A percentile compares a stretch with the other conserved stretches of the same genome.
Conservation (phyloP, 1,140 invertebrate genomes). For the Piezodorus guildinii region DNA sequence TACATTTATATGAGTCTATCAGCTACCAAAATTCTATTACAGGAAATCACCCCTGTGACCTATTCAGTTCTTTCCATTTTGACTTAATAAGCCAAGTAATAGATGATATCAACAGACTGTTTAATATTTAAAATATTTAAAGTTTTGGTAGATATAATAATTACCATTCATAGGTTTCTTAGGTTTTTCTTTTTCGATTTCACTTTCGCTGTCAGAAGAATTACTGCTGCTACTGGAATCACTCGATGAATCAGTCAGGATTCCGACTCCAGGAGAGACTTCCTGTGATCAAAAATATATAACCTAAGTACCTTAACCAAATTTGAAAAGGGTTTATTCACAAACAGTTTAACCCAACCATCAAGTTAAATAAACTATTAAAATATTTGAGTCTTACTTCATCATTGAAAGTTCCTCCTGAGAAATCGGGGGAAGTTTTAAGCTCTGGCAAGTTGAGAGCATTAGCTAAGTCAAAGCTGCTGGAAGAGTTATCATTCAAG, state of each 20-base stretch:
- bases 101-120: no score
- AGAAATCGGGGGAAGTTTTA: conserved; percentile 25
- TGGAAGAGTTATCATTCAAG: conserved; percentile 25
- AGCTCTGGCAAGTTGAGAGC: conserved; percentile 20
- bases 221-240: conserved; percentile 24
- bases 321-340: no score
- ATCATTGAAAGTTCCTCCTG: conserved; percentile 20
- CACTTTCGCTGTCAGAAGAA: conserved; percentile 29
- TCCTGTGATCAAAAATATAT: conserved; percentile 18
- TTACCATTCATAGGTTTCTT: conserved; percentile 27
- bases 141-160: neutral
- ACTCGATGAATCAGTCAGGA: conserved; percentile 23
- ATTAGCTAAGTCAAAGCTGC: conserved; percentile 23
- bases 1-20: no score
- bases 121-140: neutral
- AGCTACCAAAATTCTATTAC: no score
- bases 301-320: neutral
- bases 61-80: no score
- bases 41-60: no score
- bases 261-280: conserved; percentile 22
- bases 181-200: conserved; percentile 22
- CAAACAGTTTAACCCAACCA: no score
- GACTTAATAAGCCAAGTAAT: no score
- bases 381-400: conserved; percentile 7
- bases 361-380: neutral